These are phyloP conservation scores for Nomada fucata DNA, from an alignment of 2,888 invertebrate genomes.

Conservation along the genomic window DNA sequence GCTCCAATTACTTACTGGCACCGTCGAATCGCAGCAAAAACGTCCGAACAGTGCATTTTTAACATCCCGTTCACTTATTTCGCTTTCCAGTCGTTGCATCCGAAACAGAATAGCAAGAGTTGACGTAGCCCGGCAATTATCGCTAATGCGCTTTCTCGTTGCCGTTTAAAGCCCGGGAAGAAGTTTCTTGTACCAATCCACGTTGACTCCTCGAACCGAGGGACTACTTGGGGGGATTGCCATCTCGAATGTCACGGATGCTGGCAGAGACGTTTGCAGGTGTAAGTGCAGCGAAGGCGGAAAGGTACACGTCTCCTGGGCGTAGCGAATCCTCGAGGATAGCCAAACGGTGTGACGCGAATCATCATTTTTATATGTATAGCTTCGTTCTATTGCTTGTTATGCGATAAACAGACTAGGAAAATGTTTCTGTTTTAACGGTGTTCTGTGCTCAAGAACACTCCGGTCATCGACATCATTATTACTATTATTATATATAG, in stretches of 20 bases:
- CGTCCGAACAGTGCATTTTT: slow-evolving; percentile 19
- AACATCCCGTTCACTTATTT: slow-evolving; percentile 47
- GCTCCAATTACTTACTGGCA: not conserved
- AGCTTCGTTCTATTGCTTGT: slow-evolving; percentile 18
- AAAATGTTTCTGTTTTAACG: not conserved
- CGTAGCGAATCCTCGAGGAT: slow-evolving; percentile 26
- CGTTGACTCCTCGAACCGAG: slow-evolving; percentile 53
- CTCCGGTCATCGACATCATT: too few species aligned
- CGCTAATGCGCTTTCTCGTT: slow-evolving; percentile 68
- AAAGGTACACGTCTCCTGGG: slow-evolving; percentile 48
- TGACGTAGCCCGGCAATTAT: slow-evolving; percentile 68
- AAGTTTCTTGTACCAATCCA: slow-evolving; percentile 52
- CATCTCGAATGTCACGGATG: slow-evolving; percentile 63
- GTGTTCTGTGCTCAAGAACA: not conserved
- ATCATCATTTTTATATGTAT: slow-evolving; percentile 4
- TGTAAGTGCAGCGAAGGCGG: slow-evolving; percentile 46
- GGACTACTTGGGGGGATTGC: slow-evolving; percentile 68
- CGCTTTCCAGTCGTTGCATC: slow-evolving; percentile 27
- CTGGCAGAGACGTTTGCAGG: slow-evolving; percentile 51
- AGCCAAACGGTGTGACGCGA: slow-evolving; percentile 29
- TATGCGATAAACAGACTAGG: not conserved
- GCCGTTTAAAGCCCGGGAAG: slow-evolving; percentile 59
- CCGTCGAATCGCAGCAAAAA: not conserved
- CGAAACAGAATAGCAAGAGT: slow-evolving; percentile 51
- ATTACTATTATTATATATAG: not conserved